Percentiles rank a stretch among this genome's conserved stretches.
These are phyloP conservation scores for Lagenorhynchus albirostris DNA, from an alignment of 2,113 vertebrate genomes.

Conservation along the genomic window DNA sequence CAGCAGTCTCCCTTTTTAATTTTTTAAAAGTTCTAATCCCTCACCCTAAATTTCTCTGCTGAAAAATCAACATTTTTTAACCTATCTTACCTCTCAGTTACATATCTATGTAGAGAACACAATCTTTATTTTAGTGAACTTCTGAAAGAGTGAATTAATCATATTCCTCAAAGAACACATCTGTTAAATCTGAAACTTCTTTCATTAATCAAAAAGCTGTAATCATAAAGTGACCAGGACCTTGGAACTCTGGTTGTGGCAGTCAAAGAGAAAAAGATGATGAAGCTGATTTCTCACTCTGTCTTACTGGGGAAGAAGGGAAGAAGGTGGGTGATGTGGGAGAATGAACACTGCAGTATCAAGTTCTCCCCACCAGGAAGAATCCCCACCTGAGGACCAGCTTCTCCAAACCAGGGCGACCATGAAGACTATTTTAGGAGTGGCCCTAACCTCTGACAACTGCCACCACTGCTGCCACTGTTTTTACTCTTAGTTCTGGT, in stretches of 20 bases:
- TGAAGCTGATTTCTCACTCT: neutral
- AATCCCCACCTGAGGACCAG: neutral
- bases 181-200: slow-evolving; percentile 20
- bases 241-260: neutral
- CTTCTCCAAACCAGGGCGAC: neutral
- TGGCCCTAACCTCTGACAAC: neutral
- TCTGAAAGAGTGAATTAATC: neutral
- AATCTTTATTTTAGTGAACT: neutral
- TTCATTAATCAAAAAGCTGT: neutral
- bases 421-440: neutral
- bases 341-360: neutral
- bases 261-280: neutral
- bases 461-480: neutral
- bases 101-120: neutral
- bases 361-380: neutral
- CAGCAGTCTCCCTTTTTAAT: slow-evolving; percentile 56
- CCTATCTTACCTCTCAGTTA: neutral
- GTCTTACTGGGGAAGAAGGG: neutral
- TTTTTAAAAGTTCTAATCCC: slow-evolving; percentile 27
- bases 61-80: neutral
- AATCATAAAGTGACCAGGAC: neutral
- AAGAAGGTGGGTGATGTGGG: neutral
- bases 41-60: neutral
- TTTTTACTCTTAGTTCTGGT: neutral
- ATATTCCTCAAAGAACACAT: neutral